phyloP scores from a whole-genome alignment of 2,888 invertebrate species.

The Dyspetes luteomarginatus region DNA sequence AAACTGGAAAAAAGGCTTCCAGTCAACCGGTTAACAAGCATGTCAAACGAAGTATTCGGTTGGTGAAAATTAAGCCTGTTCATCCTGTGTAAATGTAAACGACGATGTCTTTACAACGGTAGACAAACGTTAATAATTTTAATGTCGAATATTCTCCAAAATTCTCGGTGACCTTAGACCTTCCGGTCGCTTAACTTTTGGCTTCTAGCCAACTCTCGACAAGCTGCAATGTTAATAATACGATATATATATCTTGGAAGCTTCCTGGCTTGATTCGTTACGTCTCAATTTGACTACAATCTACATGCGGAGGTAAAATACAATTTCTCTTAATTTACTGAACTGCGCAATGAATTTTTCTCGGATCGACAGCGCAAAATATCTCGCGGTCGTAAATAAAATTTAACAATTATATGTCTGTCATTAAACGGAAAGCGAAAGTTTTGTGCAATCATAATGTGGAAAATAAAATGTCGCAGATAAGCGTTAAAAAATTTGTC shows the following conservation, averaged over 20 bases:
- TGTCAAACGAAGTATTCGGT: background rate
- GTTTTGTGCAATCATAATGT: background rate
- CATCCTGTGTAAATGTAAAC: background rate
- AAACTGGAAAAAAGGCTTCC: too few species aligned
- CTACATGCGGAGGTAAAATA: background rate
- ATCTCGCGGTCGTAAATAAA: too few species aligned
- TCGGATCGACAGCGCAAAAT: background rate
- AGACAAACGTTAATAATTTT: constrained; percentile 44
- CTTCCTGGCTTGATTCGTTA: constrained; percentile 38
- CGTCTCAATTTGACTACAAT: constrained; percentile 36
- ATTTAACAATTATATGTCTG: background rate
- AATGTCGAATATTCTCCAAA: constrained; percentile 14
- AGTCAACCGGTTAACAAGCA: too few species aligned
- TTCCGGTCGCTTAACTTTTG: constrained; percentile 44
- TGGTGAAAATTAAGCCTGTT: background rate
- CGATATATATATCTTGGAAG: constrained; percentile 26
- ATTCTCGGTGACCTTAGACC: constrained; percentile 8
- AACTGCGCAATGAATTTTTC: constrained; percentile 24
- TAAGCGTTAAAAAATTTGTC: background rate
- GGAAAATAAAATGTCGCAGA: background rate
- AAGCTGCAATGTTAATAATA: constrained; percentile 42
- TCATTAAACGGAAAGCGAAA: constrained; percentile 8
- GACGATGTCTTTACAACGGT: background rate
- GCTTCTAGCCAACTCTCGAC: constrained; percentile 32
- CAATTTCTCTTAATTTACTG: constrained; percentile 21